Conservation (phyloP, 92 coral and sea anemone species). For the Scolanthus callimorphus region DNA sequence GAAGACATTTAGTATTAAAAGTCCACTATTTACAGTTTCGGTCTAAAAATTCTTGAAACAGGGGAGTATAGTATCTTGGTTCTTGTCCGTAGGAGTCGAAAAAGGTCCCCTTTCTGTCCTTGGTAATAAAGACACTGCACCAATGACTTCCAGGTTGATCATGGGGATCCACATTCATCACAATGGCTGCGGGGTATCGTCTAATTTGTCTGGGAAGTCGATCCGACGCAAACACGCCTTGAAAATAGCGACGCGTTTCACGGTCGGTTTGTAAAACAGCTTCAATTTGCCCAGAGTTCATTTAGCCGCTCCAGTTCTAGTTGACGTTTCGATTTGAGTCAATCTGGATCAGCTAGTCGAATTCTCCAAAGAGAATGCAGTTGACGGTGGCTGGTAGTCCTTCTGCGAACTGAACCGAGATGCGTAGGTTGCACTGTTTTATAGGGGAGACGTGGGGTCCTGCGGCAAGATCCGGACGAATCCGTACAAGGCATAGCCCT, state of each 20-base stretch:
- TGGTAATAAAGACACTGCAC: constrained; percentile 39
- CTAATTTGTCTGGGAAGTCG: constrained; percentile 16
- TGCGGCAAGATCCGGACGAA: constrained; percentile 29
- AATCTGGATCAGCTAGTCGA: constrained; percentile 24
- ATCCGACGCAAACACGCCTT: constrained; percentile 39
- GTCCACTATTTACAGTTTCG: too few relatives aligned
- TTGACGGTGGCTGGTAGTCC: constrained; percentile 13
- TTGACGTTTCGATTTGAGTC: constrained; percentile 24
- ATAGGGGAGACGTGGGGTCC: too few relatives aligned
- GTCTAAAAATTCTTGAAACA: too few relatives aligned
- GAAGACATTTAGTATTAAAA: too few relatives aligned
- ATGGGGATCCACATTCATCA: constrained; percentile 35
- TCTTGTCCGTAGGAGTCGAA: too few relatives aligned
- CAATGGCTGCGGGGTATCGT: constrained; percentile 22
- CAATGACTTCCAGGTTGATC: constrained; percentile 38
- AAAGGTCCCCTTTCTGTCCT: constrained; percentile 25
- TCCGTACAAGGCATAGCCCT: constrained; percentile 26
- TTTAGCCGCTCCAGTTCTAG: constrained; percentile 25
- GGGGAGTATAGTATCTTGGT: too few relatives aligned
- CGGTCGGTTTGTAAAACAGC: constrained; percentile 3
- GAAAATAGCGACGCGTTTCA: too few relatives aligned
- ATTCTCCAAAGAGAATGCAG: constrained; percentile 24
- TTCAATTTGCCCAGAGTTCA: constrained; percentile 22
- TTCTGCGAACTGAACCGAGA: constrained; percentile 38
- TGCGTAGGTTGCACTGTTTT: constrained; percentile 22